A percentile compares a stretch with the other conserved stretches of the same genome.
phyloP scores from a whole-genome alignment of 2,113 vertebrate genomes.

The zebrafish (Danio rerio) region DNA sequence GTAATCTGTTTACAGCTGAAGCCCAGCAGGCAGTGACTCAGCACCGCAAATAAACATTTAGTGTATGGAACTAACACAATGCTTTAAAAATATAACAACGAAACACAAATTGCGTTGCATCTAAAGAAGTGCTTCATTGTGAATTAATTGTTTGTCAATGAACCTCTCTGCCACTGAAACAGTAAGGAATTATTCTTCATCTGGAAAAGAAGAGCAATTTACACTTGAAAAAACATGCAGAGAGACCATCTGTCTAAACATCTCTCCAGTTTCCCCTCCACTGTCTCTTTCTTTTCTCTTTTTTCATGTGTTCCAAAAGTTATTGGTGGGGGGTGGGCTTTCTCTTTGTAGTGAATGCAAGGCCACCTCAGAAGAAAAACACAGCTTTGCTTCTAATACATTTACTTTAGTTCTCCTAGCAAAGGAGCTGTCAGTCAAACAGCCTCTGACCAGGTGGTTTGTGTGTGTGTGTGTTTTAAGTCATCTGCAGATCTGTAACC shows the following conservation, averaged over 20 bases:
- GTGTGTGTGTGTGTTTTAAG: conserved; percentile 36
- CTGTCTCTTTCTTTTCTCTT: conserved; percentile 59
- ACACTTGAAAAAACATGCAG: conserved; percentile 46
- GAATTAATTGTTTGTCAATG: neutral
- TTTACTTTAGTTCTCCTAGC: conserved; percentile 57
- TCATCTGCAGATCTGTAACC: neutral
- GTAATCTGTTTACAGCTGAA: neutral
- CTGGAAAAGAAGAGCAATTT: neutral
- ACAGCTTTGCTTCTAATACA: conserved; percentile 46
- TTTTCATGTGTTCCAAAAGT: conserved; percentile 91
- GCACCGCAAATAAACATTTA: neutral
- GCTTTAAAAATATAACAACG: neutral
- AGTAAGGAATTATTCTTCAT: conserved; percentile 9
- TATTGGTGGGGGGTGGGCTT: conserved; percentile 80
- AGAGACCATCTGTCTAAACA: conserved; percentile 91
- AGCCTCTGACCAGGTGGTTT: conserved; percentile 12
- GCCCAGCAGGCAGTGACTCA: neutral
- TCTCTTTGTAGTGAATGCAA: conserved; percentile 54
- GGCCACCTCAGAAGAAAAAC: conserved; percentile 52
- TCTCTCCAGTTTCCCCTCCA: conserved; percentile 71
- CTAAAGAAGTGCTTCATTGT: neutral
- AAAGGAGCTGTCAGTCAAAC: conserved; percentile 55
- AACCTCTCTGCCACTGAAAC: neutral
- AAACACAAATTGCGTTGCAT: neutral
- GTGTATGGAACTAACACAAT: neutral